Base-by-base conservation (phyloP, 2,797 vertebrate genomes). In the Spondyliosoma cantharus region DNA sequence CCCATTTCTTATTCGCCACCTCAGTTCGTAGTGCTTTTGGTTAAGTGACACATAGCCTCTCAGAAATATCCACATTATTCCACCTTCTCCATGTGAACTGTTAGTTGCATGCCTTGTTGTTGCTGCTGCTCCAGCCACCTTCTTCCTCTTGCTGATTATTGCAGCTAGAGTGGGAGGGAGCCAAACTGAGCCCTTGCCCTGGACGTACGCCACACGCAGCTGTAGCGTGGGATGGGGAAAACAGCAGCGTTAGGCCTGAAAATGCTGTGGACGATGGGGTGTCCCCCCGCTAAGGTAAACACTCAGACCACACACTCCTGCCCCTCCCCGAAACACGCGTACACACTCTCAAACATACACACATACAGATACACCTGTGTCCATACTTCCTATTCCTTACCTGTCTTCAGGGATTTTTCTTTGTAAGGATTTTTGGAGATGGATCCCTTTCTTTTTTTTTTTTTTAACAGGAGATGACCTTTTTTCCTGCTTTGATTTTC, bases 61-160 rank as follows among this genome's bases (percentile, higher is more conserved):
- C 87, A 79, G 86, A 88, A 87, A 87, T 86, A 81, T 91, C 84
- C 78, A 92, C 91, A 88, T 90, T 91, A 71, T 91, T 93, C 92
- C 93, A 94, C 88, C 88, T 84, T 88, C 92, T 93, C 91, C 93
- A 93, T 94, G 83, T 94, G 90, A 93, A 92, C 92, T 94, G 94
- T 94, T 93, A 95, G 93, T 92, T 95, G 93, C 93, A 95, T 95
- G 95, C 92, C 88, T 94, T 95, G 94, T 95, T 94, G 91, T 94
- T 95, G 91, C 93, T 94, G 93, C 95, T 94, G 94, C 95, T 95
- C 94, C 94, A 96, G 95, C 94, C 95, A 95, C 94, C 89, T 95
- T 96, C 93, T 96, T 94, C 95, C 95, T 95, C 94, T 96, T 93
- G 95, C 95, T 95, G 94, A 96, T 95, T 95, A 96, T 95, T 95